Evolutionary conservation across 2,888 invertebrate species (phyloP).

Genomic region (Branchipolynoe longqiensis): DNA sequence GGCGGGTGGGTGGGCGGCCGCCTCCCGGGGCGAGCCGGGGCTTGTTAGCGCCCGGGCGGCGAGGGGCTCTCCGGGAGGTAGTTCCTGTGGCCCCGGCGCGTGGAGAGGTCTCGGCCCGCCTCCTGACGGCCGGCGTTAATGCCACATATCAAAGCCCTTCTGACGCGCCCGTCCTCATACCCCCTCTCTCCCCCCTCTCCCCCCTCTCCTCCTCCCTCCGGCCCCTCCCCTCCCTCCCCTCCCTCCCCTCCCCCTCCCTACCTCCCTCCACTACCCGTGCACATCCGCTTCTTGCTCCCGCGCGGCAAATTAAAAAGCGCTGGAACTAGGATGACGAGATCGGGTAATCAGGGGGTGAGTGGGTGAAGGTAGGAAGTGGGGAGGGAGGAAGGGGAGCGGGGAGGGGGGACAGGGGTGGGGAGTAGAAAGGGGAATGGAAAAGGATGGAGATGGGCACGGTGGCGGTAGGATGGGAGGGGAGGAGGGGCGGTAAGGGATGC

Average conservation of each 20-base stretch:
- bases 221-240: too few relatives aligned
- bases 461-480: too few relatives aligned
- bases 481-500: neutral
- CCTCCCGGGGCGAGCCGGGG: neutral
- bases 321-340: constrained; percentile 9
- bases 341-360: constrained; percentile 8
- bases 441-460: neutral
- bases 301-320: constrained; percentile 49
- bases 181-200: too few relatives aligned
- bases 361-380: neutral
- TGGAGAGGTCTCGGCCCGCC: constrained; percentile 38
- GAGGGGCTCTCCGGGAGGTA: neutral
- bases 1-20: neutral
- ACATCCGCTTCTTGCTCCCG: constrained; percentile 28
- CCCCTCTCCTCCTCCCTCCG: too few relatives aligned
- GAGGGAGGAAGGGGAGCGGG: neutral
- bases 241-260: too few relatives aligned
- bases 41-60: neutral
- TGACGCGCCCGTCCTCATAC: constrained; percentile 43
- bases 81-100: constrained; percentile 33
- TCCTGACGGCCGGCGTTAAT: constrained; percentile 1
- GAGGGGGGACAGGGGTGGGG: neutral
- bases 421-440: too few relatives aligned
- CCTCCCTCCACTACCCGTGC: too few relatives aligned
- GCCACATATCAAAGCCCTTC: constrained; percentile 55